phyloP scores from a whole-genome alignment of 2,797 vertebrate species.

The Phalanger gymnotis region DNA sequence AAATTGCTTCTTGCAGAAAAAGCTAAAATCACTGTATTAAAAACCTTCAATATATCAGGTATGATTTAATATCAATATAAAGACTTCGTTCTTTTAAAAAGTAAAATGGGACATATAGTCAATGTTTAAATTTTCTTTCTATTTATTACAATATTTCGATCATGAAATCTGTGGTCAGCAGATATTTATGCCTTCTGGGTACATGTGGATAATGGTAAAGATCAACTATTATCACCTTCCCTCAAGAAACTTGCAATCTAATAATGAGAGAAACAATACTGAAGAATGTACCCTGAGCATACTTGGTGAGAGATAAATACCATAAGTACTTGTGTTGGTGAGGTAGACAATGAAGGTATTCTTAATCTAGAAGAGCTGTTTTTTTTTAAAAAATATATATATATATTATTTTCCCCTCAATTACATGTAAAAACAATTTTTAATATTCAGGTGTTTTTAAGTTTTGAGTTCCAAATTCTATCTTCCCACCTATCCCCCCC shows the following conservation, averaged over 20 bases:
- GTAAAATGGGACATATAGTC: slow-evolving; percentile 63
- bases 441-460: neutral
- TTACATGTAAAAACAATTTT: neutral
- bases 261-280: neutral
- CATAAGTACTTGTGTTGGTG: neutral
- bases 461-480: neutral
- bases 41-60: slow-evolving; percentile 74
- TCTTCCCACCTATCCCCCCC: neutral
- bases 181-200: slow-evolving; percentile 44
- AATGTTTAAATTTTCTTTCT: slow-evolving; percentile 66
- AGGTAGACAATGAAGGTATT: neutral
- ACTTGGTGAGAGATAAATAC: neutral
- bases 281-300: neutral
- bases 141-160: slow-evolving; percentile 48
- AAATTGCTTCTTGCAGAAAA: slow-evolving; percentile 65
- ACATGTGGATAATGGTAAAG: slow-evolving; percentile 35
- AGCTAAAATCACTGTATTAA: slow-evolving; percentile 73
- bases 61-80: slow-evolving; percentile 74
- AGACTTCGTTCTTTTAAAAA: slow-evolving; percentile 67
- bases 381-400: neutral
- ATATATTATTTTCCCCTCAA: neutral
- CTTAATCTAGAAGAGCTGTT: slow-evolving; percentile 1
- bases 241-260: slow-evolving; percentile 50
- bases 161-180: slow-evolving; percentile 64
- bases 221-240: slow-evolving; percentile 19